Percentiles rank a stretch among this genome's conserved stretches.
Conservation (phyloP, 2,888 invertebrate species). For the Neria commutata region DNA sequence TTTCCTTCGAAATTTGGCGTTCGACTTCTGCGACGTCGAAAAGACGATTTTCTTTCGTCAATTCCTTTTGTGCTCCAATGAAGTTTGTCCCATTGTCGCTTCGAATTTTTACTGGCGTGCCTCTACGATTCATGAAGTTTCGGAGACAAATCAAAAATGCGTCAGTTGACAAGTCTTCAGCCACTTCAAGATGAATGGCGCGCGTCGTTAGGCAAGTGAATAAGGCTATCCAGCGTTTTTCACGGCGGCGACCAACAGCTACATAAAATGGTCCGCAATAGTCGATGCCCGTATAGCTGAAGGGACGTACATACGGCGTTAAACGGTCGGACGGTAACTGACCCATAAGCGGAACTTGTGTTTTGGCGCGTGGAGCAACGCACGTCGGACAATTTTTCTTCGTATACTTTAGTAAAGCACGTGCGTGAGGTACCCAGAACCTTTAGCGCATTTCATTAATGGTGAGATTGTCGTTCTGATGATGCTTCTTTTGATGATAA, state of each 20-base stretch:
- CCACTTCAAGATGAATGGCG: background rate
- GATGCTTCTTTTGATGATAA: background rate
- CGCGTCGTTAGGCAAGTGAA: background rate
- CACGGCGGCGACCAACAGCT: background rate
- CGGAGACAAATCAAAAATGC: conserved; percentile 5
- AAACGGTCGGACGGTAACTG: background rate
- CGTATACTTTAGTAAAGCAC: conserved; percentile 4
- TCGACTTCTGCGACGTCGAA: conserved; percentile 7
- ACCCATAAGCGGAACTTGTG: background rate
- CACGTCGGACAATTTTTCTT: background rate
- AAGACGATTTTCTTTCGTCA: background rate
- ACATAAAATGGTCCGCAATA: background rate
- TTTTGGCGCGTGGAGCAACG: background rate
- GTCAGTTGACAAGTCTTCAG: background rate
- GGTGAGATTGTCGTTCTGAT: conserved; percentile 16
- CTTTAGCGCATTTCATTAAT: conserved; percentile 18
- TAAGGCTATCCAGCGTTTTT: conserved; percentile 1
- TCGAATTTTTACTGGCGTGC: conserved; percentile 25
- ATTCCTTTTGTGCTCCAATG: conserved; percentile 21
- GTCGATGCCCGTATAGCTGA: background rate
- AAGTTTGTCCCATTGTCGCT: conserved; percentile 30
- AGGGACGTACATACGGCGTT: conserved; percentile 2
- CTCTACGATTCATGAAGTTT: conserved; percentile 14
- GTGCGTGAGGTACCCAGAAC: conserved; percentile 9
- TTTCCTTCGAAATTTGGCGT: background rate